These are phyloP conservation scores for Centrocercus urophasianus DNA, from an alignment of 2,113 vertebrate species.

Conservation along the genomic window DNA sequence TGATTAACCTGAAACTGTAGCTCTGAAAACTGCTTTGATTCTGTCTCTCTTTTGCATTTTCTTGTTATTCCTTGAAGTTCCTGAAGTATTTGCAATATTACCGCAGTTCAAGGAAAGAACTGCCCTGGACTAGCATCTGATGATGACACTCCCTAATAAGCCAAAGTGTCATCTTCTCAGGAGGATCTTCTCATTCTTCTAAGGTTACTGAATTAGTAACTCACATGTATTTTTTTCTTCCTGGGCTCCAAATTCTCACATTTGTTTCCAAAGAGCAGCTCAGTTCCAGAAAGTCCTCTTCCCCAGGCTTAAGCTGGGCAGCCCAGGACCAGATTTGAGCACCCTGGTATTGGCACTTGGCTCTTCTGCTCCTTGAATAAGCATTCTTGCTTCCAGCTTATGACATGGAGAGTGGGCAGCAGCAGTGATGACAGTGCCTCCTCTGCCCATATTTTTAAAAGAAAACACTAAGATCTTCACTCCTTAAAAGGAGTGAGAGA, in stretches of 20 bases:
- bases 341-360: not conserved
- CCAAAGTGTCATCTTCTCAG: not conserved
- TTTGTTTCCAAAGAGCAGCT: not conserved
- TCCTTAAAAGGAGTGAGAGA: not conserved
- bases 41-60: not conserved
- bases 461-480: not conserved
- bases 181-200: not conserved
- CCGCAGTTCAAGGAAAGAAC: not conserved
- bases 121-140: not conserved
- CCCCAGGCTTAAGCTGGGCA: not conserved
- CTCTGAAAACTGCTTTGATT: not conserved
- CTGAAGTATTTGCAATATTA: not conserved
- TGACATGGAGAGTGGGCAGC: not conserved
- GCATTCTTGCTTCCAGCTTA: rapidly evolving
- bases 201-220: not conserved
- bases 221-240: not conserved
- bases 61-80: not conserved
- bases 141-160: rapidly evolving
- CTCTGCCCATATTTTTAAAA: not conserved
- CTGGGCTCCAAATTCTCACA: rapidly evolving
- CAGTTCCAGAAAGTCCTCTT: not conserved
- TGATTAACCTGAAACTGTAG: not conserved
- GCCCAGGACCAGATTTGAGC: not conserved
- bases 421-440: not conserved
- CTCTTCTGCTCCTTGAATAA: not conserved